Evolutionary conservation across 1,140 invertebrate species (phyloP), one percentile per base, ranked within the genome.

Genomic region (Pantala flavescens): DNA sequence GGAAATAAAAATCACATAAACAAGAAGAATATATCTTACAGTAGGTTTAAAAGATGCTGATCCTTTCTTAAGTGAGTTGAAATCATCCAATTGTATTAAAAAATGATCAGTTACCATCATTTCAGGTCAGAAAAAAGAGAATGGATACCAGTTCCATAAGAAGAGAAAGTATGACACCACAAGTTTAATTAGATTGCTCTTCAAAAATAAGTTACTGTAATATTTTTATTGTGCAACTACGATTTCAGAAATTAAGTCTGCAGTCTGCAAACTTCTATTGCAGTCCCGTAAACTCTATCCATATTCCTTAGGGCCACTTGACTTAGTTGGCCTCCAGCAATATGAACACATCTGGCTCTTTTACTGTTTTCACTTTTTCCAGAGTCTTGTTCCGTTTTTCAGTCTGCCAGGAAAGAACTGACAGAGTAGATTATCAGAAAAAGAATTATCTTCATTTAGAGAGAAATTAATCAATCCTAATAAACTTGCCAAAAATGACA

Each of bases 151-250:
- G 12, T 5, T 19, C 49, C 12, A 63, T 5, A 16, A 63, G 16
- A 63, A 63, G 49, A 63, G 49, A 63, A 63, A 63, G 49, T 19
- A 21, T 63, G n/a, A 63, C 49, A 63, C n/a, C 49, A 63, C 49
- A 63, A 21, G 28, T 36, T 5, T 36, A 2, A 36, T 9, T 36
- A 36, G 3, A 36, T 5, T 36, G 28, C 28, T 36, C 28, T 36
- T 36, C 28, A 36, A 36, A 36, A 36, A 36, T 36, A 36, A 36
- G 9, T 36, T 36, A 36, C 2, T 36, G 28, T 9, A 36, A 36
- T 5, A 36, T 36, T 5, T 36, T 36, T 2, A 36, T 36, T 2
- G 9, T 5, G 28, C 28, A 36, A 36, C 28, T 36, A 2, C 9
- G 28, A 36, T 36, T 36, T 5, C 49, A 63, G 12, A 7, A 5